A percentile compares a stretch with the other conserved stretches of the same genome.
Conservation (phyloP, 2,888 invertebrate genomes). For the Choristoneura rosaceana region DNA sequence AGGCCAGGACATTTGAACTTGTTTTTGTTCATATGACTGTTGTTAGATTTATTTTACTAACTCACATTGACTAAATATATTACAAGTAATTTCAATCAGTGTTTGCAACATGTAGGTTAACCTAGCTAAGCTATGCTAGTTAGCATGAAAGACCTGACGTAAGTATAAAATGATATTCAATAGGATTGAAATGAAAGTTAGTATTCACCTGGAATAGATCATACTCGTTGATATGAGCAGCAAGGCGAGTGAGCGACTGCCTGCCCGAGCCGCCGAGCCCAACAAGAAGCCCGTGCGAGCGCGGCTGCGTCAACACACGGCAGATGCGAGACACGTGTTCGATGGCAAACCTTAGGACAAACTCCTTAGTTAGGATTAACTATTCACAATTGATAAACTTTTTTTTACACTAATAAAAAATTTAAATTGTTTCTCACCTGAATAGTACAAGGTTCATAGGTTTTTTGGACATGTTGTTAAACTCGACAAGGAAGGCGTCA, state of each 20-base stretch:
- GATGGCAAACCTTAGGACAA: constrained; percentile 91
- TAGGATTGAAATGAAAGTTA: too few species aligned
- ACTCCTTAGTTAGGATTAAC: not conserved
- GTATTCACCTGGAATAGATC: constrained; percentile 89
- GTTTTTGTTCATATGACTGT: too few species aligned
- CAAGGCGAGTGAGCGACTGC: constrained; percentile 95
- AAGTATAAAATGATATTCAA: too few species aligned
- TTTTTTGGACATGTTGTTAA: constrained; percentile 97
- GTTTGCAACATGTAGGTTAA: too few species aligned
- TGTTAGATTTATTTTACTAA: too few species aligned
- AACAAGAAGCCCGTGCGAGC: constrained; percentile 95
- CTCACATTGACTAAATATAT: too few species aligned
- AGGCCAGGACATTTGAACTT: too few species aligned
- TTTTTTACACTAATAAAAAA: not conserved
- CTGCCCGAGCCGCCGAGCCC: constrained; percentile 97
- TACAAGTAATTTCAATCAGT: too few species aligned
- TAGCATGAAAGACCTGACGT: too few species aligned
- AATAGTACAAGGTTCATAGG: constrained; percentile 98
- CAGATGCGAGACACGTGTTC: constrained; percentile 97
- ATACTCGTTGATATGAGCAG: constrained; percentile 96
- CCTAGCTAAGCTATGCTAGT: too few species aligned
- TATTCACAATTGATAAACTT: not conserved
- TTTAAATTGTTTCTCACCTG: constrained; percentile 76
- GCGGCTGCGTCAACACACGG: constrained; percentile 95
- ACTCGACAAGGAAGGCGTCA: constrained; percentile 95